phyloP scores from a whole-genome alignment of 92 coral and sea anemone genomes.

The Porites lobata region DNA sequence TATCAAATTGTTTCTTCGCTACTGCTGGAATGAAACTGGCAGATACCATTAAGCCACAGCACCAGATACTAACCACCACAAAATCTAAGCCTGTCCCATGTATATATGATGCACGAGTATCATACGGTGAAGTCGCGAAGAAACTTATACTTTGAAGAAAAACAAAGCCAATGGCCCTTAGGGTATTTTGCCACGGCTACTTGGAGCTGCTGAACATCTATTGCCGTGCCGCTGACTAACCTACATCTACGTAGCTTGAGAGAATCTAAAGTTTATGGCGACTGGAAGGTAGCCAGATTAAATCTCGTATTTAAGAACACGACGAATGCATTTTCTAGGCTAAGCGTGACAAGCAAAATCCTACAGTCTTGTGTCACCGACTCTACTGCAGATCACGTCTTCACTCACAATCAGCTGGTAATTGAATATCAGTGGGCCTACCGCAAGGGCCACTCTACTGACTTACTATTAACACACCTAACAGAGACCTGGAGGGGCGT shows the following conservation, averaged over 20 bases:
- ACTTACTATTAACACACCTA: constrained; percentile 31
- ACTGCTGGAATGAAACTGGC: constrained; percentile 42
- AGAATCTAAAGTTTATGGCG: constrained; percentile 9
- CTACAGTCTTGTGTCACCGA: constrained; percentile 49
- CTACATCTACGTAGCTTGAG: constrained; percentile 34
- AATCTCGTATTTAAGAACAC: constrained; percentile 31
- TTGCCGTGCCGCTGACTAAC: constrained; percentile 32
- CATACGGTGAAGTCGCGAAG: constrained; percentile 17
- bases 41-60: constrained; percentile 14
- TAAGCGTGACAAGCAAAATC: constrained; percentile 49
- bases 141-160: constrained; percentile 1
- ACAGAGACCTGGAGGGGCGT: constrained; percentile 62
- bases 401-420: constrained; percentile 29
- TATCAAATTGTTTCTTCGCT: constrained; percentile 45
- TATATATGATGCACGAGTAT: constrained; percentile 22
- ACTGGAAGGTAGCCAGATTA: constrained; percentile 63
- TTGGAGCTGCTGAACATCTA: constrained; percentile 44
- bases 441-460: constrained; percentile 58
- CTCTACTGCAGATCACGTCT: constrained; percentile 20
- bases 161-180: constrained; percentile 51
- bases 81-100: constrained; percentile 20
- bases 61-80: neutral
- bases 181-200: constrained; percentile 23
- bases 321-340: constrained; percentile 26
- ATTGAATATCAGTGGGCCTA: constrained; percentile 55